Evolutionary conservation across 2,113 vertebrate genomes (phyloP).

Genomic region (Misgurnus anguillicaudatus): DNA sequence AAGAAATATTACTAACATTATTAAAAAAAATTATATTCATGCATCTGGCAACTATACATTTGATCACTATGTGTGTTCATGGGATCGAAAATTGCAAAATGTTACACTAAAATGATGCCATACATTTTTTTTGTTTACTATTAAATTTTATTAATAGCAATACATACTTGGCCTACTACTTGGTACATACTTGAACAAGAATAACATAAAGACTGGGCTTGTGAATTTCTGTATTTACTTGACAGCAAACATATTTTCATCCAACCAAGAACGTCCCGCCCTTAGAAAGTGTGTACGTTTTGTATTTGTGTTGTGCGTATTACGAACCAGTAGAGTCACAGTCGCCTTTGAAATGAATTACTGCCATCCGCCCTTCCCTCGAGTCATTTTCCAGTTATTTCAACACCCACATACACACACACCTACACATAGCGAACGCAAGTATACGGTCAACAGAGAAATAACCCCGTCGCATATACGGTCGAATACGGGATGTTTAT

Average conservation of each 20-base stretch:
- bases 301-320: background rate
- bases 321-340: background rate
- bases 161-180: too few relatives aligned
- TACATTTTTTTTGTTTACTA: too few relatives aligned
- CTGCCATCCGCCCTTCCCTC: constrained; percentile 32
- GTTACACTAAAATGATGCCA: too few relatives aligned
- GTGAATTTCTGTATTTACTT: too few relatives aligned
- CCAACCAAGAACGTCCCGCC: constrained; percentile 7
- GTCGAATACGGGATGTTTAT: background rate
- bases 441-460: background rate
- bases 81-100: too few relatives aligned
- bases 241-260: background rate
- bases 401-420: constrained; percentile 15
- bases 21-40: too few relatives aligned
- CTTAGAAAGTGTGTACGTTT: constrained; percentile 24
- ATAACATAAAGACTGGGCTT: too few relatives aligned
- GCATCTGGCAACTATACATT: too few relatives aligned
- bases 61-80: too few relatives aligned
- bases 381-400: constrained; percentile 47
- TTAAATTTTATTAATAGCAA: too few relatives aligned
- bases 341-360: constrained; percentile 12
- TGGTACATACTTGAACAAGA: too few relatives aligned
- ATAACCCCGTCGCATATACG: background rate
- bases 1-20: too few relatives aligned
- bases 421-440: background rate